Conservation (phyloP, 2,888 invertebrate species). For the Cepaea hortensis region DNA sequence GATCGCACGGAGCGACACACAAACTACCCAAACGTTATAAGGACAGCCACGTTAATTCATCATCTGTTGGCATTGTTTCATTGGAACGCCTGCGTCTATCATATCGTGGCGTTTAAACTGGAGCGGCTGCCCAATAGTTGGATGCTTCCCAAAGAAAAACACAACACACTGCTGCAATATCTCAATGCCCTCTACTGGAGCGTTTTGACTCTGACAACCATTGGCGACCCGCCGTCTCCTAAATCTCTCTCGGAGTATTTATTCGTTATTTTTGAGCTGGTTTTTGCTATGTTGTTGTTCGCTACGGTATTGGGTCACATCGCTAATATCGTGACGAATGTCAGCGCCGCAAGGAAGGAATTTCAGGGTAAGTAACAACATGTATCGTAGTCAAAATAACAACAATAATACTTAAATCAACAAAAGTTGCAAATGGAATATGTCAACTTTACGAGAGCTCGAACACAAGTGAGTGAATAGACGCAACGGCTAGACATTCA, state of each 20-base stretch:
- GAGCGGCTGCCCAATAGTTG: slow-evolving; percentile 79
- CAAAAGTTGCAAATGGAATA: neutral
- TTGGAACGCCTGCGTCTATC: slow-evolving; percentile 99
- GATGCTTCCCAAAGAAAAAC: slow-evolving; percentile 66
- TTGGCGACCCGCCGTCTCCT: slow-evolving; percentile 93
- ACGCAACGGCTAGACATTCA: too few relatives aligned
- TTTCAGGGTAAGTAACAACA: slow-evolving; percentile 88
- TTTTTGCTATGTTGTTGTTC: slow-evolving; percentile 95
- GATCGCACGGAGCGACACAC: slow-evolving; percentile 98
- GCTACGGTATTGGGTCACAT: slow-evolving; percentile 97
- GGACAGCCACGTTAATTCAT: slow-evolving; percentile 80
- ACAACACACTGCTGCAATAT: slow-evolving; percentile 84
- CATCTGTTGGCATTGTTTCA: slow-evolving; percentile 98
- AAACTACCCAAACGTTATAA: slow-evolving; percentile 95
- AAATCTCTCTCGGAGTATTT: slow-evolving; percentile 95
- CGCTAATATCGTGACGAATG: slow-evolving; percentile 97
- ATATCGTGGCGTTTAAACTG: slow-evolving; percentile 80
- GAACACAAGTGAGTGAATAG: too few relatives aligned
- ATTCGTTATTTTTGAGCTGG: slow-evolving; percentile 94
- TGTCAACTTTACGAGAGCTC: neutral
- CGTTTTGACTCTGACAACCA: slow-evolving; percentile 94
- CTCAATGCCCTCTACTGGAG: slow-evolving; percentile 99
- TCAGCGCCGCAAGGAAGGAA: slow-evolving; percentile 96
- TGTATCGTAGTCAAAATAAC: neutral
- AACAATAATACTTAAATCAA: neutral